Conservation (phyloP, 2,888 invertebrate species). For the Monopis laevigella region DNA sequence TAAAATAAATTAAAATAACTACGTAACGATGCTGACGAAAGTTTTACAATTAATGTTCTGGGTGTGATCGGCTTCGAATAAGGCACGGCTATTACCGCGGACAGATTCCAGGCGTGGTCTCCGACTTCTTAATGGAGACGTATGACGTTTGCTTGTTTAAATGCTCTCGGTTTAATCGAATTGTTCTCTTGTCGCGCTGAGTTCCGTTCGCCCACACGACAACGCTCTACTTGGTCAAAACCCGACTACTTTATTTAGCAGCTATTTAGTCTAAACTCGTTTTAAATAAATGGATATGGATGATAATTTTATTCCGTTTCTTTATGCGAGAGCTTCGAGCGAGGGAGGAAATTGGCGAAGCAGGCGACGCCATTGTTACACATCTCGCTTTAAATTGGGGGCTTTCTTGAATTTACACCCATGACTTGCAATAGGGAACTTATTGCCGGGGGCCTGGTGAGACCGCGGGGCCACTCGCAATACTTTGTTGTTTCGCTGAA, state of each 20-base stretch:
- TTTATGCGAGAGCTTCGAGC: conserved; percentile 45
- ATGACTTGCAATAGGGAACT: conserved; percentile 46
- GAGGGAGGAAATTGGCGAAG: conserved; percentile 61
- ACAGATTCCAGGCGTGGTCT: conserved; percentile 47
- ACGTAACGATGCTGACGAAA: too few species aligned
- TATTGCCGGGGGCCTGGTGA: conserved; percentile 27
- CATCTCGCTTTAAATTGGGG: conserved; percentile 64
- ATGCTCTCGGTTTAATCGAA: conserved; percentile 12
- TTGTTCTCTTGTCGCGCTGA: conserved; percentile 9
- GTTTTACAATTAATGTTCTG: conserved; percentile 54
- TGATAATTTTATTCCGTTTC: conserved; percentile 58
- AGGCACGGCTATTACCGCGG: conserved; percentile 40
- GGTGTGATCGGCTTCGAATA: conserved; percentile 43
- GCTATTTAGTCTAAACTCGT: conserved; percentile 12
- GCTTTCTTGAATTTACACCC: conserved; percentile 64
- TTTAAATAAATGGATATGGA: conserved; percentile 23
- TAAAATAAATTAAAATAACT: too few species aligned
- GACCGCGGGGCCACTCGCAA: too few species aligned
- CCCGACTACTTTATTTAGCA: conserved; percentile 7
- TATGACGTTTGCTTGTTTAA: conserved; percentile 33
- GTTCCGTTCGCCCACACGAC: conserved; percentile 6
- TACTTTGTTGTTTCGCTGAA: too few species aligned
- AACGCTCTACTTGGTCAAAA: conserved; percentile 7
- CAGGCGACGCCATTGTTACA: conserved; percentile 56
- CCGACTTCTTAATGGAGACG: conserved; percentile 26